Evolutionary conservation across 2,888 invertebrate genomes (phyloP).

Genomic region (Ganaspis brasiliensis): DNA sequence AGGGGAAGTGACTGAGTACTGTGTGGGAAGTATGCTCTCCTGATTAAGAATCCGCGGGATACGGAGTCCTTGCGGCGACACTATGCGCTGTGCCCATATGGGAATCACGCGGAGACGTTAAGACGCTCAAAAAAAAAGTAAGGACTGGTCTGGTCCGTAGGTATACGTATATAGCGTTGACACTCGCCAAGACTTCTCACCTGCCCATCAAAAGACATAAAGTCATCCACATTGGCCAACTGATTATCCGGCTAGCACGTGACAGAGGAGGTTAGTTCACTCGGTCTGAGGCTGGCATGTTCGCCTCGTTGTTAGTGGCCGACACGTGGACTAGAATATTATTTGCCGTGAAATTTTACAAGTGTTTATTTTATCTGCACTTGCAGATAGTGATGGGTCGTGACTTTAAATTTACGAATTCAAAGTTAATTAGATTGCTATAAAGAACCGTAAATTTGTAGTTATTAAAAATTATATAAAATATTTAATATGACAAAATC

Average conservation of each 20-base stretch:
- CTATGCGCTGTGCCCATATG: conserved; percentile 69
- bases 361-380: no score
- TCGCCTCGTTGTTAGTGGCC: neutral
- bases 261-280: conserved; percentile 53
- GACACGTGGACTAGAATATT: neutral
- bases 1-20: conserved; percentile 54
- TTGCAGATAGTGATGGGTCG: no score
- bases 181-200: conserved; percentile 81
- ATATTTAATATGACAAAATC: no score
- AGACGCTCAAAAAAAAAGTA: conserved; percentile 56
- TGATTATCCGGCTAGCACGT: conserved; percentile 68
- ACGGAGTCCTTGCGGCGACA: conserved; percentile 78
- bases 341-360: no score
- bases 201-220: conserved; percentile 81
- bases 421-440: no score
- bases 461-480: no score
- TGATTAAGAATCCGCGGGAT: conserved; percentile 75
- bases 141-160: conserved; percentile 57
- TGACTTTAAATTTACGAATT: no score
- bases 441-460: no score
- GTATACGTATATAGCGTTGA: conserved; percentile 72
- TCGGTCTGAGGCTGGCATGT: conserved; percentile 18
- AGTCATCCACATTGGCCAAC: conserved; percentile 80
- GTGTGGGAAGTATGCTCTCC: conserved; percentile 67
- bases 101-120: conserved; percentile 46